Percentiles rank a stretch among this genome's conserved stretches.
These are phyloP conservation scores for Pemphigus obesinymphae DNA, from an alignment of 1,140 invertebrate species.

Conservation along the genomic window DNA sequence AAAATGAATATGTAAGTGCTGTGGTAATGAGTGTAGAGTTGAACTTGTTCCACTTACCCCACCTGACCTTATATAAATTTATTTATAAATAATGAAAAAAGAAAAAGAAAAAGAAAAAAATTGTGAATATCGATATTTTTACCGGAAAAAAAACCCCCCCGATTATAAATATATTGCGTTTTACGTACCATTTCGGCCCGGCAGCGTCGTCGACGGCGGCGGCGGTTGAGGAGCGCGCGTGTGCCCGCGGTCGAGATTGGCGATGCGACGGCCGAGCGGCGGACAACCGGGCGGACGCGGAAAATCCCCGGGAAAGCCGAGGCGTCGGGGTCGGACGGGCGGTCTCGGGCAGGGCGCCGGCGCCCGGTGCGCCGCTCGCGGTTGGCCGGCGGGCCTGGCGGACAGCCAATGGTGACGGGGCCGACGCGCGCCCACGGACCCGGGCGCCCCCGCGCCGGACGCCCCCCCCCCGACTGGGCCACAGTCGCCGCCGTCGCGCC, in stretches of 20 bases:
- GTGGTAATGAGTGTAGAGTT: too few species aligned
- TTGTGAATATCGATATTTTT: too few species aligned
- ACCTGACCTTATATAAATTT: too few species aligned
- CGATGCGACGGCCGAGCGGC: neutral
- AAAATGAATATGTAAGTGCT: too few species aligned
- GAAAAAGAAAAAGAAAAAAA: too few species aligned
- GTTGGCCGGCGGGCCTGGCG: neutral
- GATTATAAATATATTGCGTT: too few species aligned
- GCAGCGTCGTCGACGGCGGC: neutral
- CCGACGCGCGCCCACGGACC: neutral
- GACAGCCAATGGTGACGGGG: neutral
- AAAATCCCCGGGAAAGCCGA: conserved; percentile 38
- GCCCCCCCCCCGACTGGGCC: neutral
- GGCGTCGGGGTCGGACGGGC: neutral
- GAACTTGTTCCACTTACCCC: too few species aligned
- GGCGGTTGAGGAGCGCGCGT: neutral
- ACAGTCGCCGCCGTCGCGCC: neutral
- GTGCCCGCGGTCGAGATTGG: neutral
- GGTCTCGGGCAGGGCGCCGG: conserved; percentile 21
- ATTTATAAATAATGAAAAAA: too few species aligned
- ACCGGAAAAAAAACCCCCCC: too few species aligned
- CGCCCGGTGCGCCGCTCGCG: neutral
- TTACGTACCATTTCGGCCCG: neutral
- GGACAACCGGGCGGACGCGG: conserved; percentile 37
- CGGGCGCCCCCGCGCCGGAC: neutral